These are phyloP conservation scores for Enhydra lutris DNA, from an alignment of 2,113 vertebrate genomes.

Conservation along the genomic window DNA sequence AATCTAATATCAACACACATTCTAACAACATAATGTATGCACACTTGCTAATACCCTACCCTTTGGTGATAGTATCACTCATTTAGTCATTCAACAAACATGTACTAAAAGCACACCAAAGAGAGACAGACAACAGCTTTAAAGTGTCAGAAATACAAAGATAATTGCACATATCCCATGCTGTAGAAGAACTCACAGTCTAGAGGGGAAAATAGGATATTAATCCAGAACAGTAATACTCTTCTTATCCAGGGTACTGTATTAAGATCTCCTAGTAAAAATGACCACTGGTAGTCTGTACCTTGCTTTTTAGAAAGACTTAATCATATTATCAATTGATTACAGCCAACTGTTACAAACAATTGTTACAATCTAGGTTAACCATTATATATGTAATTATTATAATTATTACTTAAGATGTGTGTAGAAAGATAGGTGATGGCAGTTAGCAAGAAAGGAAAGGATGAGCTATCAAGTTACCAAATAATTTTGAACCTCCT, in stretches of 20 bases:
- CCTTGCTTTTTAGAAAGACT: background rate
- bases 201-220: background rate
- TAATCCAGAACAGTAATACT: background rate
- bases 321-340: background rate
- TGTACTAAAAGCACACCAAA: background rate
- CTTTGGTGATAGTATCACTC: background rate
- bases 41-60: background rate
- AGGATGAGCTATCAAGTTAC: background rate
- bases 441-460: background rate
- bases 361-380: background rate
- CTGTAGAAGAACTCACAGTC: background rate
- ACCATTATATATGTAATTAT: background rate
- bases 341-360: background rate
- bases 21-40: background rate
- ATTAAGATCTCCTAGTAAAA: background rate
- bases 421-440: background rate
- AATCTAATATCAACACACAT: background rate
- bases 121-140: background rate
- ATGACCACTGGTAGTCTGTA: background rate
- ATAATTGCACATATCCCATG: background rate
- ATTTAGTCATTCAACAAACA: slow-evolving; percentile 1
- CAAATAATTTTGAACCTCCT: background rate
- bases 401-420: background rate
- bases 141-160: background rate
- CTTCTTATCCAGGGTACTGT: background rate